phyloP scores from a whole-genome alignment of 2,888 invertebrate species.

The Geophilus truncorum region DNA sequence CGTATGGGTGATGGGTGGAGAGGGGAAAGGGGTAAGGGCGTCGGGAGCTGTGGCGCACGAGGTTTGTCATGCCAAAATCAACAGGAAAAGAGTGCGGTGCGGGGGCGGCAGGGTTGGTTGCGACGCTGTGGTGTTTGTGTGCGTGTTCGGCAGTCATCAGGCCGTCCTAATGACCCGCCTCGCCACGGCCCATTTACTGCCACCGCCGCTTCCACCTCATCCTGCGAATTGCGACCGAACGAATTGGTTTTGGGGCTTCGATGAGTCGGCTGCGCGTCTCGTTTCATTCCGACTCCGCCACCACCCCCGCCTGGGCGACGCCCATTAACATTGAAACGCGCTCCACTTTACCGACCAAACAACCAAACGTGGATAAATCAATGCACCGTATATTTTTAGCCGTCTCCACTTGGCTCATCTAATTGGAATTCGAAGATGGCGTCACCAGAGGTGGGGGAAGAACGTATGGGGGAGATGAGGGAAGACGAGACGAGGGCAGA shows the following conservation, averaged over 20 bases:
- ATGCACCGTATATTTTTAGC: conserved; percentile 27
- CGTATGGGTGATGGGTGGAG: neutral
- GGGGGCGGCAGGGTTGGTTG: neutral
- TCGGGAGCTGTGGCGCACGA: neutral
- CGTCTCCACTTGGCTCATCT: conserved; percentile 13
- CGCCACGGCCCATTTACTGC: conserved; percentile 34
- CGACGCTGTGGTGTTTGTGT: conserved; percentile 25
- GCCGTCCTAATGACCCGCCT: conserved; percentile 32
- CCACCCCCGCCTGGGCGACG: conserved; percentile 27
- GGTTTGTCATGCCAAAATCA: neutral
- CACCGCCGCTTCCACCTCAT: conserved; percentile 32
- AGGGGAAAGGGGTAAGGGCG: neutral
- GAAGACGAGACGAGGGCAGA: neutral
- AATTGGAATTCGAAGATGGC: conserved; percentile 25
- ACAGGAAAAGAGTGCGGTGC: conserved; percentile 10
- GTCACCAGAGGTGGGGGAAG: neutral
- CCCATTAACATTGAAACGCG: conserved; percentile 27
- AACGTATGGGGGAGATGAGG: neutral
- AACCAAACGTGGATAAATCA: conserved; percentile 24
- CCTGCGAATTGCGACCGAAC: conserved; percentile 14
- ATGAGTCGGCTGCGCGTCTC: neutral
- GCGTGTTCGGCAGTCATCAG: conserved; percentile 34
- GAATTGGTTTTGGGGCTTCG: conserved; percentile 27
- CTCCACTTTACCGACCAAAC: conserved; percentile 24
- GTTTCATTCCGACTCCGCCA: neutral